Base-by-base conservation (phyloP, 2,113 vertebrate genomes). In the Puffinus mauretanicus region DNA sequence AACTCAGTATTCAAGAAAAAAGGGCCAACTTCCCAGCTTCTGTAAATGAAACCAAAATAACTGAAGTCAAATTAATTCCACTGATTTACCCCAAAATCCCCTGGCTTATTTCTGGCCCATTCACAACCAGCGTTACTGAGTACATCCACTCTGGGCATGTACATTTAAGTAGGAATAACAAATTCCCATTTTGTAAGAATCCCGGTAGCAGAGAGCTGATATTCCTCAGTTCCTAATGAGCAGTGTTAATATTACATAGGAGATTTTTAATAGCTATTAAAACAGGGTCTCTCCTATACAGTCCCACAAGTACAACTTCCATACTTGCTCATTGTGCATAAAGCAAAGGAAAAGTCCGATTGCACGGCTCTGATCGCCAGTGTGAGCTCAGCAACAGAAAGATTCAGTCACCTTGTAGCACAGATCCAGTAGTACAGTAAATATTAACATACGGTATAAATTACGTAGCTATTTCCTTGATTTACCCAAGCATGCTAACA, bases 41-140 rank as follows among this genome's bases (percentile, higher is more conserved):
- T 91, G 77, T 46, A 89, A 91, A 77, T 14, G 70, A 94, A 79
- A 82, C 44, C 71, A 91, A 91, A 96, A 76, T 76, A 92, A 95
- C 58, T 19, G 22, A 89, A 89, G 73, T 73, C 11, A 82, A 89
- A 79, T 57, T 76, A 91, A 93, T 79, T 87, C 55, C 29, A 19
- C 61, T 51, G 44, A 40, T 88, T 90, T 88, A 86, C 60, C 65
- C 61, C 62, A 1, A 90, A 76, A 77, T 88, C 76, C 42, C 38
- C 32, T 77, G 36, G 42, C 17, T 92, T 86, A 73, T 71, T 91
- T 83, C 51, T 92, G 76, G n/a, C 76, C 55, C n/a, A 10, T 77
- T 86, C 80, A 58, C 42, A 55, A n/a, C 27, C 21, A 65, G 20
- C 24, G 15, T 86, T 71, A 52, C 71, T 30, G 26, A 64, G 27